Evolutionary conservation across 2,113 vertebrate genomes (phyloP), one percentile per base, ranked within the genome.

Genomic region (Cephalopterus ornatus): DNA sequence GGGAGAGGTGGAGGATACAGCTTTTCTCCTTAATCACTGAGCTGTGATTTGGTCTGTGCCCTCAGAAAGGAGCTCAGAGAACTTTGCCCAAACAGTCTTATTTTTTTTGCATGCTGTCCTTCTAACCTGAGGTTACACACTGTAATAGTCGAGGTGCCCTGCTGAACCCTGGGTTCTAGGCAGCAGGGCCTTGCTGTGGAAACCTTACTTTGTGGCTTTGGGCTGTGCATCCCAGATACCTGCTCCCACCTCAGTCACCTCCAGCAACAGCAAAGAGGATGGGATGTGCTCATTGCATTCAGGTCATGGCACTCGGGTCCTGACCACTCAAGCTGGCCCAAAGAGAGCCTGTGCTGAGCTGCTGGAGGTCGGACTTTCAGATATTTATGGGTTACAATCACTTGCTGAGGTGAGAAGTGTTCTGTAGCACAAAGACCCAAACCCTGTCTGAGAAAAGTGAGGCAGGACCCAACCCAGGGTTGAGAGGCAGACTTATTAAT

Each of bases 361-460:
- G 70, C 9, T 22, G 44, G 52, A 53, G 53, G 17, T 56, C 68
- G 27, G 22, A 14, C 28, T 61, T 70, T 26, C 53, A 49, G 53
- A 14, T 30, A 4, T 5, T 63, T 33, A 11, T 0, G 1, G 8
- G 9, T 42, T 52, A n/a, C 13, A 44, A 49, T 23, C 58, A 3
- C 22, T 53, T 15, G 10, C 30, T 20, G 50, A 62, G 39, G 12
- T 0, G 0, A 47, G 16, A 73, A 83, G 16, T 0, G 3, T 21
- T 89, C 44, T 44, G 35, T 24, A 85, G 35, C 61, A 76, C 32
- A 33, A 73, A 88, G 33, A 76, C 26, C 18, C 46, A 70, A 65
- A 88, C 2, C 8, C 19, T 27, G 4, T 3, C 82, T 70, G 1
- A 2, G 24, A 63, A 84, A 56, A 91, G 27, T 20, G n/a, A 71